These are phyloP conservation scores for Kryptolebias ocellatus DNA, from an alignment of 2,797 vertebrate species.

Conservation along the genomic window DNA sequence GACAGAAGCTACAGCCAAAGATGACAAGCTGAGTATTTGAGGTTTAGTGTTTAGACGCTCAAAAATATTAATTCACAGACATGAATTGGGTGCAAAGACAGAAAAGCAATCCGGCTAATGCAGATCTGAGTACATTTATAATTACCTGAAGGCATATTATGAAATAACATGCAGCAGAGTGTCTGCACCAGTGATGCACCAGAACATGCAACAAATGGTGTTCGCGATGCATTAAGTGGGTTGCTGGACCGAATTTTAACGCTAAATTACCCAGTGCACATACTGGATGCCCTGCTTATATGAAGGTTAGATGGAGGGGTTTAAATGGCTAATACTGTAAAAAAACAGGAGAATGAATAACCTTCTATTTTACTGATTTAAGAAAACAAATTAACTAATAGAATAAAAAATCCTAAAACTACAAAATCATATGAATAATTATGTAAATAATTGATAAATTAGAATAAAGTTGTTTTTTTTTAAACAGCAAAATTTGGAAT, in stretches of 20 bases:
- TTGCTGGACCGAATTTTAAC: background rate
- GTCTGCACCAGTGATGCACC: too few species aligned
- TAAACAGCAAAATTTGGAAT: too few species aligned
- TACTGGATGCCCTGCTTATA: background rate
- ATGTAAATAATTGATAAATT: too few species aligned
- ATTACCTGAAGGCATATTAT: background rate
- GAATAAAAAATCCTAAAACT: too few species aligned
- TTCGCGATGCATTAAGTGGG: background rate
- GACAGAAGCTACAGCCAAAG: background rate
- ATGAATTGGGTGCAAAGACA: too few species aligned
- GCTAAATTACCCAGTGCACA: background rate
- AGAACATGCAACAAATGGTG: background rate
- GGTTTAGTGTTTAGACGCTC: background rate
- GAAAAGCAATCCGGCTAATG: too few species aligned
- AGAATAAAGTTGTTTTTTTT: too few species aligned
- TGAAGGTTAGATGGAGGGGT: too few species aligned
- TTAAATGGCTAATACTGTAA: background rate
- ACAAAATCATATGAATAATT: too few species aligned
- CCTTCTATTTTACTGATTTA: background rate
- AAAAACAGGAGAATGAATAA: background rate
- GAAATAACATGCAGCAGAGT: background rate
- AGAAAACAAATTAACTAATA: background rate
- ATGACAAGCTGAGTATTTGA: background rate
- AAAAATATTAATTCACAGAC: background rate
- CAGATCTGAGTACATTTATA: too few species aligned